Evolutionary conservation across 2,113 vertebrate species (phyloP), one percentile per base, ranked within the genome.

Genomic region (Philantomba maxwellii): DNA sequence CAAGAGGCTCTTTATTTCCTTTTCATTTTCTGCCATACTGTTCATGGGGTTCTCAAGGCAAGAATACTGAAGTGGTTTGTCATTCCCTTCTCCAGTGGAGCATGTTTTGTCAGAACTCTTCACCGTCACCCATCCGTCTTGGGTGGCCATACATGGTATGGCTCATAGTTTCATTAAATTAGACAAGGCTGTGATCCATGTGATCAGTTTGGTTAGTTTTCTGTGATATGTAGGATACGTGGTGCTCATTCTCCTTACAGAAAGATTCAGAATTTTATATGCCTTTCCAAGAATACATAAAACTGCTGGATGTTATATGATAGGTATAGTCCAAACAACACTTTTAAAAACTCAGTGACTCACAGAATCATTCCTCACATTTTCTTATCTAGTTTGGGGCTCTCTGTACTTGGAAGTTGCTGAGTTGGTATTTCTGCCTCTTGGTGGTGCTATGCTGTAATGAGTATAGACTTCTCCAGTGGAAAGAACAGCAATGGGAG

Each of bases 181-280:
- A 73, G 66, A 73, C 66, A 73, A 39, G 21, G n/a, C n/a, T 73
- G 19, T 39, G 66, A 73, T 73, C 66, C 66, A 39, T 73, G 66
- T 73, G 66, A 13, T 73, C n/a, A 39, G 10, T 39, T 73, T 39
- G 19, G n/a, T 70, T 66, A 36, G 43, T 84, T 80, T 93, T 49
- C 64, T 23, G 4, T 70, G 64, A 70, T 70, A 12, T 23, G 64
- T 21, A 36, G n/a, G 19, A 45, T 81, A 55, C 5, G 17, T 77
- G 49, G 33, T 26, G 51, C 9, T 84, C 70, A 36, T 93, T 85
- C 39, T 89, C 6, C 36, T 93, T 36, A 85, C 73, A 70, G 78
- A 93, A 90, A 77, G n/a, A 87, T 93, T 95, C 23, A 55, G 57
- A 95, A 87, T 84, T 96, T 2, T 57, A 93, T 51, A 64, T 95